Conservation (phyloP, 2,888 invertebrate genomes). For the Tromatobia lineatoria region DNA sequence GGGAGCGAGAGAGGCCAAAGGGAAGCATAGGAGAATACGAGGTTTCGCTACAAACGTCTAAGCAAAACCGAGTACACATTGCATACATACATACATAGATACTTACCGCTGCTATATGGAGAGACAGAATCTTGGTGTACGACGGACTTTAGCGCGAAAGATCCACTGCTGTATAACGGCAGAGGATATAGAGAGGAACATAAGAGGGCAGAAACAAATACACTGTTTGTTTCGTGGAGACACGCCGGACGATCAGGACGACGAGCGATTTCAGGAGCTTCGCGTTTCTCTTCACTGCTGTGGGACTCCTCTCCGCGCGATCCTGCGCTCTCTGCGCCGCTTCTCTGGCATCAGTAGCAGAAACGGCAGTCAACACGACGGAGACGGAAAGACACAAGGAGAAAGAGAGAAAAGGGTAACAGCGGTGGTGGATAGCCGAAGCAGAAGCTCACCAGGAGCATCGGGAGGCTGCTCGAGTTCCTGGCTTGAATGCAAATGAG, state of each 20-base stretch:
- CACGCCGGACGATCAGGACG: slow-evolving; percentile 46
- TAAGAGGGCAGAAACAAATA: slow-evolving; percentile 62
- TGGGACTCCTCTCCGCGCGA: slow-evolving; percentile 45
- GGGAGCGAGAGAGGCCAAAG: slow-evolving; percentile 48
- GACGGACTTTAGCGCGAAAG: slow-evolving; percentile 8
- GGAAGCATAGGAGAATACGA: slow-evolving; percentile 13
- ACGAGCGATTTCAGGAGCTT: slow-evolving; percentile 62
- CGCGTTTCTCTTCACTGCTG: slow-evolving; percentile 60
- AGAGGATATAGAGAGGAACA: slow-evolving; percentile 10
- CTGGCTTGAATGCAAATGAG: slow-evolving; percentile 81
- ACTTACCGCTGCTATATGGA: slow-evolving; percentile 5
- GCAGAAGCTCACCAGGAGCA: slow-evolving; percentile 62
- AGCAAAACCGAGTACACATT: not conserved
- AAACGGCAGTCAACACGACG: slow-evolving; percentile 54
- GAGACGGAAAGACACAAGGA: slow-evolving; percentile 35
- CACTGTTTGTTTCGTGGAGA: slow-evolving; percentile 65
- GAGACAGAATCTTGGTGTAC: slow-evolving; percentile 1
- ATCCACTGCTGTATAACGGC: slow-evolving; percentile 43
- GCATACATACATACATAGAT: not conserved
- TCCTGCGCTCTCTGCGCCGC: slow-evolving; percentile 13
- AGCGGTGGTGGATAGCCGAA: slow-evolving; percentile 55
- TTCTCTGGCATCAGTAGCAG: slow-evolving; percentile 62
- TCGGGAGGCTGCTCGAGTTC: slow-evolving; percentile 71
- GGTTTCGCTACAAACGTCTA: slow-evolving; percentile 8
- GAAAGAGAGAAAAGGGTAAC: slow-evolving; percentile 22